Evolutionary conservation across 2,797 vertebrate species (phyloP).

Genomic region (Brachyrhaphis roseni): DNA sequence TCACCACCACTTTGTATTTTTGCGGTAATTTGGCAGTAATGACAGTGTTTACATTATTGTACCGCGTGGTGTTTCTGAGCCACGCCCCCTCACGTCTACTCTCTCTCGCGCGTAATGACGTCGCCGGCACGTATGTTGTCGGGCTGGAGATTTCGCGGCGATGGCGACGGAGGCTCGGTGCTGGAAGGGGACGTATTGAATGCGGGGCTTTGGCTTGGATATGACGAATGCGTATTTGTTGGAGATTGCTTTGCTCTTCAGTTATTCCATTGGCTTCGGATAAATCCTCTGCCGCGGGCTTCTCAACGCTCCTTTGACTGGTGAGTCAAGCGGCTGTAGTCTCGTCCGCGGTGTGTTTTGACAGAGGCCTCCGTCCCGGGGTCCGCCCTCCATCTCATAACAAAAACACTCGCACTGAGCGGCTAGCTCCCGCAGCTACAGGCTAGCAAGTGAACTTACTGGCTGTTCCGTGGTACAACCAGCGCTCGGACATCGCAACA

Average conservation of each 20-base stretch:
- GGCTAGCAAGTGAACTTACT: constrained; percentile 32
- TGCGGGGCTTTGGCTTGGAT: constrained; percentile 70
- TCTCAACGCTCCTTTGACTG: constrained; percentile 44
- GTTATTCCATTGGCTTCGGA: constrained; percentile 62
- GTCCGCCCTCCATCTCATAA: constrained; percentile 88
- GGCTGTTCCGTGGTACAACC: not conserved
- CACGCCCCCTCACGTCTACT: constrained; percentile 38
- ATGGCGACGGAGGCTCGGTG: constrained; percentile 74
- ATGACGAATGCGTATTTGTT: constrained; percentile 61
- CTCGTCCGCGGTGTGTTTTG: constrained; percentile 73
- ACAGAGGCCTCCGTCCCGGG: constrained; percentile 81
- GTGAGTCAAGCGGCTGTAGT: constrained; percentile 69
- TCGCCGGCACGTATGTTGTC: constrained; percentile 49
- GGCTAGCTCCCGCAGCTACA: constrained; percentile 46
- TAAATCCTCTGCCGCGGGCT: constrained; percentile 42
- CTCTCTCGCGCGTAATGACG: constrained; percentile 64
- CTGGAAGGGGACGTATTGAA: constrained; percentile 66
- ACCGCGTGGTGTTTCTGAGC: constrained; percentile 55
- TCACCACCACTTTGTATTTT: not conserved
- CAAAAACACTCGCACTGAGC: constrained; percentile 77
- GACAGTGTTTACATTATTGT: constrained; percentile 68
- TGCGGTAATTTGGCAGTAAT: not conserved
- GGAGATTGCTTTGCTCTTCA: constrained; percentile 53
- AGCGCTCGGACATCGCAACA: not conserved
- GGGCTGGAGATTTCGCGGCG: constrained; percentile 73